phyloP scores from a whole-genome alignment of 2,888 invertebrate genomes.

The Andrena trimmerana region DNA sequence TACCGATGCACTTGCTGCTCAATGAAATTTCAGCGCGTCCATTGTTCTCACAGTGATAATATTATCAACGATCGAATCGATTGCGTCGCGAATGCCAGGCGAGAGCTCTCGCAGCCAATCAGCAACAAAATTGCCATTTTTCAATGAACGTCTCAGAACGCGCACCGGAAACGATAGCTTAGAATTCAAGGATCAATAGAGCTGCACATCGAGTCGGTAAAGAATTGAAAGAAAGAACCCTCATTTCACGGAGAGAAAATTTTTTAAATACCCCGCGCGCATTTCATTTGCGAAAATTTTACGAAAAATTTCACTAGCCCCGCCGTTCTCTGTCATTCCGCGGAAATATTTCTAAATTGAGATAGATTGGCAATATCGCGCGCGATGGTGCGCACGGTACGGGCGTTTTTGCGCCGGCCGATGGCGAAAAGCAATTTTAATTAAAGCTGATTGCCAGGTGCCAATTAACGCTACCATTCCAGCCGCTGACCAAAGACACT shows the following conservation, averaged over 20 bases:
- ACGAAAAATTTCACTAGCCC: not conserved
- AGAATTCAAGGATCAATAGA: not conserved
- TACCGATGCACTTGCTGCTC: constrained; percentile 25
- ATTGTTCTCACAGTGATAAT: constrained; percentile 18
- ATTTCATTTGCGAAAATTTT: not conserved
- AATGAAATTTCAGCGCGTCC: constrained; percentile 45
- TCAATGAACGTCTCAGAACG: not conserved
- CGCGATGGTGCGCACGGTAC: too few relatives aligned
- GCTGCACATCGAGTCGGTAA: too few relatives aligned
- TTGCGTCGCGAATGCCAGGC: not conserved
- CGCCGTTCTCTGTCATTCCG: not conserved
- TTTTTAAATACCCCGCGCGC: too few relatives aligned
- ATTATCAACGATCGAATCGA: constrained; percentile 1
- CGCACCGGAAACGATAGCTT: not conserved
- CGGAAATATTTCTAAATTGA: constrained; percentile 1
- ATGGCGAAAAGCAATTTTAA: constrained; percentile 49
- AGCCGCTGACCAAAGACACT: constrained; percentile 25
- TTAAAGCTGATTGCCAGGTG: constrained; percentile 52
- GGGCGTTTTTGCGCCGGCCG: constrained; percentile 3
- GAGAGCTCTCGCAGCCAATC: not conserved
- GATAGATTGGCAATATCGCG: constrained; percentile 9
- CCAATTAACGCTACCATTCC: constrained; percentile 48
- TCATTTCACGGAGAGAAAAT: too few relatives aligned
- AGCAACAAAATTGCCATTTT: not conserved
- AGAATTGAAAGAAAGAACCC: too few relatives aligned